A percentile compares a stretch with the other conserved stretches of the same genome.
Evolutionary conservation across 2,797 vertebrate species (phyloP).

Genomic region (Sebastes hopkinsi): DNA sequence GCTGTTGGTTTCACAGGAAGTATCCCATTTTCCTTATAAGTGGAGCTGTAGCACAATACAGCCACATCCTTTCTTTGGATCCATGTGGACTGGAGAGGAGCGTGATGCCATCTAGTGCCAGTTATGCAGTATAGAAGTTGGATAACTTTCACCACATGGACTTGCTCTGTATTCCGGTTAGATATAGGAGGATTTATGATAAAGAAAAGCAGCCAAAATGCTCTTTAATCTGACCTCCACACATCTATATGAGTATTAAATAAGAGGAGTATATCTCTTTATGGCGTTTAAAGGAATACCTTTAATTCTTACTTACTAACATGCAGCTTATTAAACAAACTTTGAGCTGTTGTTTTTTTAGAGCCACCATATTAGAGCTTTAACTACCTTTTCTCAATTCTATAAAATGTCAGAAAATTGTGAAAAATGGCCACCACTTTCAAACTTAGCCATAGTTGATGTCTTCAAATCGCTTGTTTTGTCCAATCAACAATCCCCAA

Average conservation of each 20-base stretch:
- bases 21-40: constrained; percentile 62
- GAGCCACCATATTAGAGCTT: not conserved
- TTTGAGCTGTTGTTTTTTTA: not conserved
- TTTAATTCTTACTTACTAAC: not conserved
- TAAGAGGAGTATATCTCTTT: not conserved
- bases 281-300: not conserved
- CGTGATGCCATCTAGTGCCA: constrained; percentile 83
- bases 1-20: constrained; percentile 65
- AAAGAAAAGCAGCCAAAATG: not conserved
- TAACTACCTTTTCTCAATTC: not conserved
- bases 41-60: constrained; percentile 53
- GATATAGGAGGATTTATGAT: not conserved
- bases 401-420: not conserved
- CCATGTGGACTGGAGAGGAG: constrained; percentile 60
- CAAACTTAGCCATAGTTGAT: not conserved
- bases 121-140: constrained; percentile 69
- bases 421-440: not conserved
- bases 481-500: not conserved
- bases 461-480: not conserved
- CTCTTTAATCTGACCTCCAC: not conserved
- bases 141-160: not conserved
- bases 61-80: constrained; percentile 63
- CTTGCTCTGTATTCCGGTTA: not conserved
- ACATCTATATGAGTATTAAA: not conserved
- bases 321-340: not conserved